Evolutionary conservation across 1,140 invertebrate species (phyloP), one percentile per base, ranked within the genome.

Genomic region (Mesaphorura yosii): DNA sequence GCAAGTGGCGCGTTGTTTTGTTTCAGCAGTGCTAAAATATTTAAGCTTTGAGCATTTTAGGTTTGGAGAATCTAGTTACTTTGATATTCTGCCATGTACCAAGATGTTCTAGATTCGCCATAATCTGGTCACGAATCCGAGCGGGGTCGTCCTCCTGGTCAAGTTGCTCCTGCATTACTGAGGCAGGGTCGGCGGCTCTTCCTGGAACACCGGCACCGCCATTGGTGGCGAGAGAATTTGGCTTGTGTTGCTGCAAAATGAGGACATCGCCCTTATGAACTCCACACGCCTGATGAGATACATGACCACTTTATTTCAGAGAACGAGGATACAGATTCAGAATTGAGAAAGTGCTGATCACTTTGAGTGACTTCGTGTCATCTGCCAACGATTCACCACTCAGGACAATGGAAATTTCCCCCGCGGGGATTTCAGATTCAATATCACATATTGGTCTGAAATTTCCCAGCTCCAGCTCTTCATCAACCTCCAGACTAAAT

Each of bases 381-480:
- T 92, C 87, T 56, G 80, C 72, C 37, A 97, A 70, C 7, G 85
- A 86, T 53, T 76, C 75, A 2, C 90, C 91, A 70, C 94, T 88
- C 67, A 85, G 88, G 26, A 86, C 77, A 51, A 96, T 78, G 2
- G 82, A 75, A 44, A 93, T 88, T 69, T 93, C 82, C 29, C 74
- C 72, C 1, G 84, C 79, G 3, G 87, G 80, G 62, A 90, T 81
- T 19, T 84, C 86, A 25, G 84, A 83, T 74, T 95, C 90, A 55
- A 88, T 81, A 70, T 87, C 84, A 73, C 91, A 95, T 95, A 62
- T 95, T 2, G 88, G 89, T 72, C 93, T 94, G 63, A 97, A 92
- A 73, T 93, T 94, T 70, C 91, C 88, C 57, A 95, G 69, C 72
- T 95, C 91, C 62, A 96, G 73, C 64, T 96, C 91, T 68, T 91